These are phyloP conservation scores for Zootoca vivipara DNA, from an alignment of 2,113 vertebrate genomes.

Conservation along the genomic window DNA sequence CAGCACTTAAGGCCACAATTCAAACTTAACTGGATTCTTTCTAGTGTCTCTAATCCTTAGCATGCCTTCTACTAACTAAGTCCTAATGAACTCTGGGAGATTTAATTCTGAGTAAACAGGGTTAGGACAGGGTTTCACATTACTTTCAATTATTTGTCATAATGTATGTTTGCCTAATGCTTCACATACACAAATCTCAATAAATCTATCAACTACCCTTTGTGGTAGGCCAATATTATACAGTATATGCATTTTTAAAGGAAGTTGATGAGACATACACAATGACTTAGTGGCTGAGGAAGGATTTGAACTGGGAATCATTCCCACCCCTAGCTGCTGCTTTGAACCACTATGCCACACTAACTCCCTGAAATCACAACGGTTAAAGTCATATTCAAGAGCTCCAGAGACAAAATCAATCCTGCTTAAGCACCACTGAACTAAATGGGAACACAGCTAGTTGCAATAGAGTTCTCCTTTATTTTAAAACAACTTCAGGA, in stretches of 20 bases:
- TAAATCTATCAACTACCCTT: background rate
- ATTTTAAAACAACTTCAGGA: background rate
- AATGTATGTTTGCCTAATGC: background rate
- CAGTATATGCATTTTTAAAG: no score
- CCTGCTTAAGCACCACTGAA: background rate
- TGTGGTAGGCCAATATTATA: background rate
- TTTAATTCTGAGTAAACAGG: background rate
- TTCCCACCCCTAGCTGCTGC: background rate
- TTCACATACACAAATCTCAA: background rate
- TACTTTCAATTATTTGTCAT: background rate
- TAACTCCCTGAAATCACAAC: background rate
- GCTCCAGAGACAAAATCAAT: background rate
- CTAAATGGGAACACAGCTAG: background rate
- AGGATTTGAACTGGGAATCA: background rate
- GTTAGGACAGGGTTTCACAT: background rate
- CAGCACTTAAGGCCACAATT: background rate
- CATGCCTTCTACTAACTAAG: slow-evolving; percentile 1
- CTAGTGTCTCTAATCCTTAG: background rate
- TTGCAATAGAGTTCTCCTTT: background rate
- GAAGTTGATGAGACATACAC: no score
- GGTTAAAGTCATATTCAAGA: background rate
- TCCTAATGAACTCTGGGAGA: background rate
- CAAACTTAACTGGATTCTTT: background rate
- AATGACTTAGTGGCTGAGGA: background rate
- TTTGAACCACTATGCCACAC: background rate